phyloP scores from a whole-genome alignment of 23 tunicate genomes.

The Botrylloides violaceus region DNA sequence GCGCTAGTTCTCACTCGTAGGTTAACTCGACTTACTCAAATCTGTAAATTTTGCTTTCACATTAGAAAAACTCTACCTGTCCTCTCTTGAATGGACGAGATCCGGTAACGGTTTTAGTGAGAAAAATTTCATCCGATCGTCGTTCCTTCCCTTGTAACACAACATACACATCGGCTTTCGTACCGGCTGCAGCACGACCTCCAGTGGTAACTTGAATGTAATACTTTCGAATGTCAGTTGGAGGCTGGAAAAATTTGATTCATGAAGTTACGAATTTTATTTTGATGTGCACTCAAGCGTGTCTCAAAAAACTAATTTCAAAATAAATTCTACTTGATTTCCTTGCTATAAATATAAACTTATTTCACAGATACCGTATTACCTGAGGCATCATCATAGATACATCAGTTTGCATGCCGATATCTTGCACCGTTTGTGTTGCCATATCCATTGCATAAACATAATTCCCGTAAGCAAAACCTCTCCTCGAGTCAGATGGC shows the following conservation, averaged over 20 bases:
- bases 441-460: constrained; percentile 21
- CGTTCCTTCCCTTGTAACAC: constrained; percentile 47
- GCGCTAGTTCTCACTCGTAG: too few species aligned
- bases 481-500: constrained; percentile 3
- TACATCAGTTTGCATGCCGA: constrained; percentile 12
- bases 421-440: constrained; percentile 20
- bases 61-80: too few species aligned
- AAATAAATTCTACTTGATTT: too few species aligned
- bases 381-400: not conserved
- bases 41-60: too few species aligned
- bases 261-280: not conserved
- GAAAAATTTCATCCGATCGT: constrained; percentile 62
- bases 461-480: not conserved
- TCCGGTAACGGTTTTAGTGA: constrained; percentile 37
- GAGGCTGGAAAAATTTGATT: not conserved
- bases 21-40: too few species aligned
- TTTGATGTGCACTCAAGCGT: not conserved
- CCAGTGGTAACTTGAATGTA: constrained; percentile 46
- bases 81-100: constrained; percentile 55
- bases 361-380: too few species aligned
- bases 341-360: too few species aligned
- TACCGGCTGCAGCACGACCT: constrained; percentile 66
- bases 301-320: too few species aligned
- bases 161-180: constrained; percentile 72
- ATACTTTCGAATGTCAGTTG: constrained; percentile 37